phyloP scores from a whole-genome alignment of 2,888 invertebrate genomes.

The Chorisops tibialis region DNA sequence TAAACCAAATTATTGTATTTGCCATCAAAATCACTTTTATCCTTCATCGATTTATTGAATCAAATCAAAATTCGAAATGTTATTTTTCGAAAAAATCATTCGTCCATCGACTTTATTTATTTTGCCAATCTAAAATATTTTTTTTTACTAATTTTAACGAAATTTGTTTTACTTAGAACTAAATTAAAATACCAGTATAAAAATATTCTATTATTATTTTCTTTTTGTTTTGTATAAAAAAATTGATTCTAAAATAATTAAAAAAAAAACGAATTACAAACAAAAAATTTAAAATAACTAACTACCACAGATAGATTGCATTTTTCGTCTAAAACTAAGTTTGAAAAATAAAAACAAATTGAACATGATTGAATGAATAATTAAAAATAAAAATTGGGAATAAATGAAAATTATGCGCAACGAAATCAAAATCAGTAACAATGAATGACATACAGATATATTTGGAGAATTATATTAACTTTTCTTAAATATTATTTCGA shows the following conservation, averaged over 20 bases:
- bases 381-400: not conserved
- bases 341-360: constrained; percentile 16
- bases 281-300: constrained; percentile 43
- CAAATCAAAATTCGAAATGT: no score
- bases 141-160: not conserved
- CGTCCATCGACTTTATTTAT: no score
- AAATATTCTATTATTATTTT: not conserved
- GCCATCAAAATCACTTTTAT: no score
- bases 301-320: constrained; percentile 53
- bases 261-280: not conserved
- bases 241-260: not conserved
- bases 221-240: no score
- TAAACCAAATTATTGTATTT: no score
- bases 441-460: no score
- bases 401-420: constrained; percentile 5
- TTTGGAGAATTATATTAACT: not conserved
- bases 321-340: constrained; percentile 31
- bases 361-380: constrained; percentile 18
- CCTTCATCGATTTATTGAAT: no score
- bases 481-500: not conserved
- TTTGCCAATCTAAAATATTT: not conserved
- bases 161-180: not conserved
- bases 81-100: no score
- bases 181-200: not conserved
- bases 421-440: no score